Evolutionary conservation across 1,140 invertebrate genomes (phyloP), one percentile per base, ranked within the genome.

Genomic region (Drosophila parvula): DNA sequence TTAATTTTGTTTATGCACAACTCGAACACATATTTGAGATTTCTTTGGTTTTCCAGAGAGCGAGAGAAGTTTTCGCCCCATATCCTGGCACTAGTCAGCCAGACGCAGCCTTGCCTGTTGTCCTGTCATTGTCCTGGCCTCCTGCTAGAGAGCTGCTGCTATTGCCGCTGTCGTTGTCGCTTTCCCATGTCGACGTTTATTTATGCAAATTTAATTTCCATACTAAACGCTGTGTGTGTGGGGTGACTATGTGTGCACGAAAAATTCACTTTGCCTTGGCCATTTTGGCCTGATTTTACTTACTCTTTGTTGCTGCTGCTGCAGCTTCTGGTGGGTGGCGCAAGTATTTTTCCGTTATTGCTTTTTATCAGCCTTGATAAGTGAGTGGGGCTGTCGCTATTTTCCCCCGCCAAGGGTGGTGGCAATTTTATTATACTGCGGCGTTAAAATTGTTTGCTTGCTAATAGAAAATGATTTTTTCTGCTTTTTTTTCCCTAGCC

Each of bases 191-290:
- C 84, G 83, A 88, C 83, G 77, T 88, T 88, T 88, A 88, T 88
- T 88, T 88, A 88, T 88, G 83, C 83, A 88, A 88, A 88, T 88
- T 88, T 88, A 88, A 88, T 88, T 88, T 88, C 84, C 83, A 88
- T 88, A 88, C 83, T 88, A 88, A 88, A 88, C 83, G 83, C 71
- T 86, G 38, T 70, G n/a, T 67, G 47, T 55, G 45, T 28, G 55
- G 43, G 59, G 55, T 55, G 41, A 32, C 32, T 41, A 27, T 59
- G 55, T 71, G 44, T 60, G 44, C 75, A 63, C 59, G 62, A 81
- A 78, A 74, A 88, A 88, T 86, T 83, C 83, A 88, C 84, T 88
- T 88, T 82, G 60, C 65, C 70, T 43, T 61, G 81, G 68, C 83
- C 84, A 83, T 82, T 88, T 68, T 86, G 67, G 67, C 79, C 78